Evolutionary conservation across 2,113 vertebrate genomes (phyloP), one percentile per base, ranked within the genome.

Genomic region (Fregetta grallaria): DNA sequence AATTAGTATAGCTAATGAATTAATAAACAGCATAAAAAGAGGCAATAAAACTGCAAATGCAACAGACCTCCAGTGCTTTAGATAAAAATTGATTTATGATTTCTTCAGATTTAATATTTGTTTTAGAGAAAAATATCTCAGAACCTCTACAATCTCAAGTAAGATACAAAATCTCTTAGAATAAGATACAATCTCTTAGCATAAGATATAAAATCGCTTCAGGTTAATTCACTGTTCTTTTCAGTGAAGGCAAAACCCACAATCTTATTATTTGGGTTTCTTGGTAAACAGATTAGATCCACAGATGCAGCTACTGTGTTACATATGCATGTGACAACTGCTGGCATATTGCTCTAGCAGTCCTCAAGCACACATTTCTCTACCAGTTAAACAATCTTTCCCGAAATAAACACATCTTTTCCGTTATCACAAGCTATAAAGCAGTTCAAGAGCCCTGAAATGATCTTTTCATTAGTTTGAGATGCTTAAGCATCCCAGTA

Each of bases 401-500:
- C 68, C 6, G 5, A 97, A 96, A 96, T 94, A 97, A 97, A 93
- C 62, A 93, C 47, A 95, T 86, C 47, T 96, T 94, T 96, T 94
- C 81, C 3, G 5, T 67, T 92, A 97, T 50, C 80, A 61, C 55
- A 95, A 70, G 92, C 87, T 94, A 88, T 93, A 92, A 97, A 93
- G 90, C 80, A 92, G 66, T 74, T 97, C 88, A 97, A 84, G 95
- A 88, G 75, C 91, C 87, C 81, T 61, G 76, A 90, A 97, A 97
- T 77, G 81, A 97, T 92, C 76, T 88, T 97, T 97, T 96, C 94
- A 97, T 94, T 97, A 97, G 86, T 94, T 78, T 95, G 79, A 96
- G 95, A 95, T 76, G 52, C 42, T 95, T 92, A 95, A 83, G 85
- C 36, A 79, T 80, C 85, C 75, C 87, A 92, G 68, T 74, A 95